Conservation (phyloP, 30 jellyfish, hydroid and myxozoan genomes). For the Chironex yamaguchii region DNA sequence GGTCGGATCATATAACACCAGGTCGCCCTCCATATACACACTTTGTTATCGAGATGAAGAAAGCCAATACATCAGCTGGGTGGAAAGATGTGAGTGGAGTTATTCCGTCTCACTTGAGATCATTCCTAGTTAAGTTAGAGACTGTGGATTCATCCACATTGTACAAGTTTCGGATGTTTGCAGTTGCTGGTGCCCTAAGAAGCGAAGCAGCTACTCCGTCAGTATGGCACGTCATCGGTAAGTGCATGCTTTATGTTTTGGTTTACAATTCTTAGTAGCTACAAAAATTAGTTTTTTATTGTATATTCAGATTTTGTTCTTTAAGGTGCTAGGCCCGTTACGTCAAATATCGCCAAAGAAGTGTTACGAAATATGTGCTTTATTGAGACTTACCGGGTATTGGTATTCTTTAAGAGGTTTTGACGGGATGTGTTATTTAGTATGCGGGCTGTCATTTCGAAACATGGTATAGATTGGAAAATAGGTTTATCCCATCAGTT, state of each 20-base stretch:
- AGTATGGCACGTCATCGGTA: neutral
- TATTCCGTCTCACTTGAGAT: neutral
- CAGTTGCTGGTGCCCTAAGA: conserved; percentile 31
- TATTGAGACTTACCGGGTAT: no score
- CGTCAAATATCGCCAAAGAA: no score
- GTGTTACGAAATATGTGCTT: no score
- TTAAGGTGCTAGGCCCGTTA: no score
- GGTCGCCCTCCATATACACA: conserved; percentile 85
- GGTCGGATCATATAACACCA: conserved; percentile 80
- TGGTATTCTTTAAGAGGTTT: no score
- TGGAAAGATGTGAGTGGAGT: conserved; percentile 51
- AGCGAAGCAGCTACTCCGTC: conserved; percentile 46
- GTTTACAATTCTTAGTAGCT: no score
- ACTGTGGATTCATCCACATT: neutral
- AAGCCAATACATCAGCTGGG: conserved; percentile 17
- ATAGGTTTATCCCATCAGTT: no score
- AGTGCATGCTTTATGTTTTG: neutral
- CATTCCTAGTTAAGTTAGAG: conserved; percentile 7
- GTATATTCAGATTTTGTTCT: no score
- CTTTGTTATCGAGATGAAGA: conserved; percentile 32
- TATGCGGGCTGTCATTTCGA: no score
- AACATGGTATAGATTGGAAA: no score
- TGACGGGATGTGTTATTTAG: no score
- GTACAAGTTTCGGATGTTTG: conserved; percentile 66
- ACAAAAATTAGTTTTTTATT: no score